Evolutionary conservation across 2,888 invertebrate genomes (phyloP).

Genomic region (Hirtodrosophila trivittata): DNA sequence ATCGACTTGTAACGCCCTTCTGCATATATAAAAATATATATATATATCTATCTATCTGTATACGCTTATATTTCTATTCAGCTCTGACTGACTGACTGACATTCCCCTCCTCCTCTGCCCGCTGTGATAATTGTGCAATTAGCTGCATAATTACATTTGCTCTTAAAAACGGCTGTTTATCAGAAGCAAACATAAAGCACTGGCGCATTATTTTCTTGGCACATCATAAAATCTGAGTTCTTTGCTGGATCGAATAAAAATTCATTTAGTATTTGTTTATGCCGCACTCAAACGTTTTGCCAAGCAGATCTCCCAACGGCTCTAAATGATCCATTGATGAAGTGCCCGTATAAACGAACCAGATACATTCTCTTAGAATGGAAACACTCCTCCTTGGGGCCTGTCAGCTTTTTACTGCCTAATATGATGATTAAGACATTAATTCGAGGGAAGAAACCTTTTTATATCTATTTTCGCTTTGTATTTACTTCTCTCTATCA

Average conservation of each 20-base stretch:
- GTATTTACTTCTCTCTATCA: too few relatives aligned
- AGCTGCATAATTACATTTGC: slow-evolving; percentile 63
- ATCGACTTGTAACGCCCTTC: not conserved
- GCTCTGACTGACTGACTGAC: not conserved
- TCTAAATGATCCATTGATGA: slow-evolving; percentile 6
- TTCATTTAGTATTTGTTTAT: slow-evolving; percentile 35
- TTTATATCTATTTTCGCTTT: too few relatives aligned
- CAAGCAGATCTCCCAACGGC: slow-evolving; percentile 3
- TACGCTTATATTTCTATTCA: not conserved
- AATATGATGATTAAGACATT: too few relatives aligned
- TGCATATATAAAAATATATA: too few relatives aligned
- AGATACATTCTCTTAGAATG: too few relatives aligned
- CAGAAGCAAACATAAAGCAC: not conserved
- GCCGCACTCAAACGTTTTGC: slow-evolving; percentile 4
- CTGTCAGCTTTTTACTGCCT: too few relatives aligned
- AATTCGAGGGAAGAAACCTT: too few relatives aligned
- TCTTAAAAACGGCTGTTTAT: not conserved
- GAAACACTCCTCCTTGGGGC: too few relatives aligned
- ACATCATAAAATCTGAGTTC: slow-evolving; percentile 29
- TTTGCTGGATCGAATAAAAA: not conserved
- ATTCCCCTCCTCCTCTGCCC: not conserved
- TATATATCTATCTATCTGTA: too few relatives aligned
- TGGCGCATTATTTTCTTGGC: slow-evolving; percentile 35
- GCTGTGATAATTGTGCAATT: slow-evolving; percentile 62
- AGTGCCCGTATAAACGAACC: slow-evolving; percentile 1